Evolutionary conservation across 2,797 vertebrate species (phyloP), one percentile per base, ranked within the genome.

Genomic region (Enteromius afrohamiltoni): DNA sequence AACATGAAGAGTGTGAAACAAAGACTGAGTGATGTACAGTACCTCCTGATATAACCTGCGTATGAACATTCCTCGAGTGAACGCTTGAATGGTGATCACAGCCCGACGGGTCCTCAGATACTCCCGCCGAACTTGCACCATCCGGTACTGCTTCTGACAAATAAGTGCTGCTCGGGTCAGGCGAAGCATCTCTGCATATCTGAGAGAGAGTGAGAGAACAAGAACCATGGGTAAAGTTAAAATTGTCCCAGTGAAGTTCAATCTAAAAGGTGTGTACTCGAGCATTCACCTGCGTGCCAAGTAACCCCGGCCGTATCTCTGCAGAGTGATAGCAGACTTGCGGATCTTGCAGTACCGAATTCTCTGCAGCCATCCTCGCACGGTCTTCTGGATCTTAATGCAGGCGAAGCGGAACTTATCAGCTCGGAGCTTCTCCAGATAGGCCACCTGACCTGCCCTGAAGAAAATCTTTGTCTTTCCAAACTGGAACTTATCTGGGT

Each of bases 391-490:
- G 90, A 99, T 98, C 91, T 93, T 95, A 90, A 98, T 96, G 77
- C 97, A 98, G 79, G 98, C 97, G 0, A 93, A 92, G 7, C 98
- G 96, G 92, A 98, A 97, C 89, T 94, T 97, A 82, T 98, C 97
- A 0, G 97, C 95, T 1, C 98, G 85, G 6, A 99, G 93, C 86
- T 97, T 98, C 93, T 99, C 98, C 92, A 99, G 93, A 91, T 97
- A 99, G 0, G 98, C 98, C 83, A 99, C 98, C 91, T 99, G 97
- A 21, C 98, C 98, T 0, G 98, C 97, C 49, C 97, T 94, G 94
- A 99, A 99, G 93, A 99, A 99, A 92, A 99, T 99, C 95, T 99
- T 99, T 8, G 95, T 97, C 88, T 93, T 95, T 37, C 98, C 98
- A 79, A 98, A 97, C 93, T 98, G 97, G 94, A 97, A 99, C 95